Evolutionary conservation across 64 coral and sea anemone species (phyloP).

Genomic region (Stichodactyla helianthus): DNA sequence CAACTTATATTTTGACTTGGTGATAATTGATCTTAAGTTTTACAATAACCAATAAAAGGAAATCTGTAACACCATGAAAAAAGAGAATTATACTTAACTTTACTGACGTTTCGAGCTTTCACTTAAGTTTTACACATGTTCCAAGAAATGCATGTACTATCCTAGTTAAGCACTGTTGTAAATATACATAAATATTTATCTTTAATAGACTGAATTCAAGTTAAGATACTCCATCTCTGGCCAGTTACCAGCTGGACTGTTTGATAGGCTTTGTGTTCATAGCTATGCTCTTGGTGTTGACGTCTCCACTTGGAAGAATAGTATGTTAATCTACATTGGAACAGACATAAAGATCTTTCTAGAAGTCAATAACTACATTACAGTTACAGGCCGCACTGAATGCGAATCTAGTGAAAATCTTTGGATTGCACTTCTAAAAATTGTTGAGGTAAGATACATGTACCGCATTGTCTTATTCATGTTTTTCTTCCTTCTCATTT

Average conservation of each 20-base stretch:
- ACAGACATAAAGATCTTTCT: constrained; percentile 2
- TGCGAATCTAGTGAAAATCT: constrained; percentile 1
- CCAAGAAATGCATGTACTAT: no score
- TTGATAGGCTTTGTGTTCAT: constrained; percentile 57
- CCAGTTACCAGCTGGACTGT: constrained; percentile 54
- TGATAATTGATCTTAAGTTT: no score
- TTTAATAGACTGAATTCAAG: not conserved
- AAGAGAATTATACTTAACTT: no score
- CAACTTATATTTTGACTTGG: no score
- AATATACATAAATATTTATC: not conserved
- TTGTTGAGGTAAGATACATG: constrained; percentile 34
- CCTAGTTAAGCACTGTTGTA: no score
- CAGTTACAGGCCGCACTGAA: not conserved
- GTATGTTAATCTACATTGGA: constrained; percentile 17
- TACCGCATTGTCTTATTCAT: not conserved
- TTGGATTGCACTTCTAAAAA: constrained; percentile 22
- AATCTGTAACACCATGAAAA: no score
- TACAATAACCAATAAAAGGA: no score
- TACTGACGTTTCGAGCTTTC: no score
- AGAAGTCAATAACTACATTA: not conserved
- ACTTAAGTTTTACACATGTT: no score
- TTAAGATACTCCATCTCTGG: constrained; percentile 26
- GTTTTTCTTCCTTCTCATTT: no score
- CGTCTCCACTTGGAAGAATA: constrained; percentile 44
- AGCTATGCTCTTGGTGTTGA: constrained; percentile 38